Base-by-base conservation (phyloP, 2,113 vertebrate species). In the Calyptomena viridis region DNA sequence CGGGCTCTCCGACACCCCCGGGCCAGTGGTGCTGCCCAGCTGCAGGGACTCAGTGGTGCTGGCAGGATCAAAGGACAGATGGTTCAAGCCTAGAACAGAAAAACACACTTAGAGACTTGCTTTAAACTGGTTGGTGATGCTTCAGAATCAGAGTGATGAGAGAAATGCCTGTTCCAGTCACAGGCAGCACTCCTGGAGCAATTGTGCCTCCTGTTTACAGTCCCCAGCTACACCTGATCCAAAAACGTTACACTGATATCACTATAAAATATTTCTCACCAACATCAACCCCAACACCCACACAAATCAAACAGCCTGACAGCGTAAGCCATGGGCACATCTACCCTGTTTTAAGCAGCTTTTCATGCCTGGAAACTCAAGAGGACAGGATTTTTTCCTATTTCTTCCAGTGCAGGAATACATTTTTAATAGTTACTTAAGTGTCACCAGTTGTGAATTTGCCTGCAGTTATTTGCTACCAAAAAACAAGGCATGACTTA, bases 61-160 rank as follows among this genome's bases (percentile, higher is more conserved):
- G 84, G 98, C 92, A 64, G 99, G 98, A 95, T 98, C 99, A 93
- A 99, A 99, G 92, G 99, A 92, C 94, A 99, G 96, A 75, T 98
- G 96, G 97, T 98, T 99, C 97, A 99, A 98, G 90, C 98, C 99
- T 99, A 40, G 76, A 97, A 62, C 81, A 93, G 93, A 72, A 90
- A 35, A 96, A 95, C 78, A 95, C 24, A 37, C 89, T 82, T 59
- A 95, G 84, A 72, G 14, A 28, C 19, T n/a, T 39, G 5, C 37
- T 55, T 59, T 52, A 10, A 58, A 42, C 3, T 6, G 12, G 3
- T 39, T 39, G 72, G 64, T 1, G 2, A 47, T 39, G 60, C 30
- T 47, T 42, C 24, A 58, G 42, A 25, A 56, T 17, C 23, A 15
- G n/a, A 39, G 35, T 4, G 22, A 22, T 3, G 5, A 53, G 47